A percentile compares a stretch with the other conserved stretches of the same genome.
These are phyloP conservation scores for Cylindroiulus punctatus DNA, from an alignment of 2,888 invertebrate species.

Conservation along the genomic window DNA sequence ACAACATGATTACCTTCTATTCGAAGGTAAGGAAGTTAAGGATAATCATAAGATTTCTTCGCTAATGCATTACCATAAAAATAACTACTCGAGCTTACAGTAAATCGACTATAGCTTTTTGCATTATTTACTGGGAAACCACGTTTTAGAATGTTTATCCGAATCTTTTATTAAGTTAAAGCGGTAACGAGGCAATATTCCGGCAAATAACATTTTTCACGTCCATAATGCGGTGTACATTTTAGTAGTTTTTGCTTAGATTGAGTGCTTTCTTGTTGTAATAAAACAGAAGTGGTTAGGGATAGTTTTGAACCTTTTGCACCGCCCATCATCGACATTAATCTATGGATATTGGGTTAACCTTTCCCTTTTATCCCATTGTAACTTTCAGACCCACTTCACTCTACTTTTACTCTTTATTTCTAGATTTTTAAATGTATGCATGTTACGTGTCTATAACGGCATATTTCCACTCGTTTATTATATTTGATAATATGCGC, in stretches of 20 bases:
- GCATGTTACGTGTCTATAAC: not conserved
- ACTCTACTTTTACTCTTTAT: not conserved
- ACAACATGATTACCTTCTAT: no score
- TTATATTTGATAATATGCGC: not conserved
- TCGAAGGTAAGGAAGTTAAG: no score
- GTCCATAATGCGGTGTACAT: not conserved
- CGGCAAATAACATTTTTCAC: not conserved
- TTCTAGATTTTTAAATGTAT: not conserved
- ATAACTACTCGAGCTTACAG: no score
- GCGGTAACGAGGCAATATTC: not conserved
- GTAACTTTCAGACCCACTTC: not conserved
- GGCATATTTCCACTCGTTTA: not conserved
- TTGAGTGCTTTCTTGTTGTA: not conserved
- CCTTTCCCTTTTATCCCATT: not conserved
- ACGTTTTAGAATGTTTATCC: not conserved
- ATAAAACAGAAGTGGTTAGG: not conserved
- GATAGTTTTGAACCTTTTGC: not conserved
- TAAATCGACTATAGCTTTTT: no score
- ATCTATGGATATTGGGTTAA: constrained; percentile 19
- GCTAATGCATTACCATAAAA: no score
- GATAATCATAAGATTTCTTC: no score
- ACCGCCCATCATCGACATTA: not conserved
- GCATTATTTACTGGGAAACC: no score
- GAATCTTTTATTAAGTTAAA: constrained; percentile 14
- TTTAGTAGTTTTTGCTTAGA: constrained; percentile 20